phyloP scores from a whole-genome alignment of 2,888 invertebrate species.

The Sminthurinus aureus region DNA sequence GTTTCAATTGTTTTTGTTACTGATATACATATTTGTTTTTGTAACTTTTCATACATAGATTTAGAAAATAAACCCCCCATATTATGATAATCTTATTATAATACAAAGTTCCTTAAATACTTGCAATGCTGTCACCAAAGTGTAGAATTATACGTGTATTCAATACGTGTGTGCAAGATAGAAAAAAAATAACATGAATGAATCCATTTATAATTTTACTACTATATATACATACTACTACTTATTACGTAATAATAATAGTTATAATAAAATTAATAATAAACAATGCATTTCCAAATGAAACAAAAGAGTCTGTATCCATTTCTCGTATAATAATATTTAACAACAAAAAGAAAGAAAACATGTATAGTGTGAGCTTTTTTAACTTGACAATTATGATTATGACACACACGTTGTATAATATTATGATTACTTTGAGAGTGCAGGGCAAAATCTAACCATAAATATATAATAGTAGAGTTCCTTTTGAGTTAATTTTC shows the following conservation, averaged over 20 bases:
- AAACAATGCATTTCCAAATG: constrained; percentile 39
- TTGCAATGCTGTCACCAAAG: constrained; percentile 40
- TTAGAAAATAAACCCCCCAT: not conserved
- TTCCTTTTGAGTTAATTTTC: no score
- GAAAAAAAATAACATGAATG: constrained; percentile 8
- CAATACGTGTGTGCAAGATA: not conserved
- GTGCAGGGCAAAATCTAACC: no score
- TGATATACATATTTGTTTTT: no score
- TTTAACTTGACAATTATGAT: constrained; percentile 12
- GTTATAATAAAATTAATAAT: constrained; percentile 25
- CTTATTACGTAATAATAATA: constrained; percentile 15
- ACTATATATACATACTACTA: not conserved
- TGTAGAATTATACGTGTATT: constrained; percentile 29
- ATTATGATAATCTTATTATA: constrained; percentile 21
- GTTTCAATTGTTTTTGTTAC: no score
- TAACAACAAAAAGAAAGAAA: not conserved
- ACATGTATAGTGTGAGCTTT: constrained; percentile 26
- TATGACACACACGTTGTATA: not conserved
- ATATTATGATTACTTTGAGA: not conserved
- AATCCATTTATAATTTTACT: constrained; percentile 8
- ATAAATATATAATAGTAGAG: no score
- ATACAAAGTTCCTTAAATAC: constrained; percentile 34
- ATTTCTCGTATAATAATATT: constrained; percentile 34
- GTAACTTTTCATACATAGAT: no score
- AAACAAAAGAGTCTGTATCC: constrained; percentile 39